phyloP scores from a whole-genome alignment of 2,113 vertebrate species.

The Xerus inauris region DNA sequence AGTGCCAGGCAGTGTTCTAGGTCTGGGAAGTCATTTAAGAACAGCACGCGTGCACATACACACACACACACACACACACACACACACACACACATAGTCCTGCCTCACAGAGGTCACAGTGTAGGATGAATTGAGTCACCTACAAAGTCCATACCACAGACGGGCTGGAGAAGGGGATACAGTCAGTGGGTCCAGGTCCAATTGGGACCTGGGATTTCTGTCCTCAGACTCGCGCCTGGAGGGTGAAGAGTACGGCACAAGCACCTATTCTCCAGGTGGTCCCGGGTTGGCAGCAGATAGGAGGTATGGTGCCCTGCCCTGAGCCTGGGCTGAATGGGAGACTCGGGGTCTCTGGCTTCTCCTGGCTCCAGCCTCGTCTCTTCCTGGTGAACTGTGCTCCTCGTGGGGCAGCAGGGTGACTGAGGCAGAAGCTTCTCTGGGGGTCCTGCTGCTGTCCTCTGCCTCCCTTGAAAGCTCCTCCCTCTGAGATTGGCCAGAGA shows the following conservation, averaged over 20 bases:
- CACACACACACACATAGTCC: background rate
- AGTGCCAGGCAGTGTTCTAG: background rate
- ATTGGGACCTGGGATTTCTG: background rate
- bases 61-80: background rate
- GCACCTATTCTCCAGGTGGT: background rate
- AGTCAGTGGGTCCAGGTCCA: background rate
- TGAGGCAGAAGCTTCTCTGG: background rate
- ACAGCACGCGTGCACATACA: no score
- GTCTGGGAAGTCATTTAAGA: background rate
- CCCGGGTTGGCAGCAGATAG: background rate
- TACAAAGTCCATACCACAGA: background rate
- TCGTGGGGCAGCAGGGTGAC: background rate
- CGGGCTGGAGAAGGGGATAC: background rate
- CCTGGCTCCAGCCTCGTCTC: no score
- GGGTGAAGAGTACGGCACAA: background rate
- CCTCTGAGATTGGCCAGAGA: background rate
- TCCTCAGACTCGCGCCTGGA: background rate
- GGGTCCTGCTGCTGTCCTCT: background rate
- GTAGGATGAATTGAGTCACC: background rate
- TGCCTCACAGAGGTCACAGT: background rate
- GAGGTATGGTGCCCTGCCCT: background rate
- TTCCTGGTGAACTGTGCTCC: background rate
- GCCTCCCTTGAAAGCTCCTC: background rate
- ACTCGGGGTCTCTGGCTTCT: no score
- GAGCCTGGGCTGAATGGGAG: background rate